Evolutionary conservation across 2,797 vertebrate species (phyloP).

Genomic region (Poeciliopsis paucimaculata): DNA sequence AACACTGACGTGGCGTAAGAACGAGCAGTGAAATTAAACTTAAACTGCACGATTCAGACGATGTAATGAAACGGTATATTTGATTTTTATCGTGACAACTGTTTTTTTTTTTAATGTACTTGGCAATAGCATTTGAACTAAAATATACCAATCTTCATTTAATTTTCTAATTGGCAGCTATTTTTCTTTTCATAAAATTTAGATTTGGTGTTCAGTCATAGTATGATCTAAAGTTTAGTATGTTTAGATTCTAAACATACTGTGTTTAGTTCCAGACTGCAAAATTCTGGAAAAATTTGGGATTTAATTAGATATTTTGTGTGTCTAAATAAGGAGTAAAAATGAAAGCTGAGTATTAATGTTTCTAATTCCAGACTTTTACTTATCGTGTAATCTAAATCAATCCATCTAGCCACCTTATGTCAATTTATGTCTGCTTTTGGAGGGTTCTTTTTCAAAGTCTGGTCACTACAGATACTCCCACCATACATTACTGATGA

Average conservation of each 20-base stretch:
- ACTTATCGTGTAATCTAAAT: neutral
- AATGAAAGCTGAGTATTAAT: neutral
- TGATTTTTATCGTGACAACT: neutral
- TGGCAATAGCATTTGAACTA: neutral
- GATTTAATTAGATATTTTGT: neutral
- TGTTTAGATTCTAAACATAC: too few relatives aligned
- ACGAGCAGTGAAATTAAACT: neutral
- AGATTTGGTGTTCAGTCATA: neutral
- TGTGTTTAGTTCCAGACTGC: neutral
- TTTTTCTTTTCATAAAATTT: neutral
- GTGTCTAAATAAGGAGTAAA: neutral
- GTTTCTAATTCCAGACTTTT: neutral
- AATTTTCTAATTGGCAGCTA: neutral
- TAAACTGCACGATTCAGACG: neutral
- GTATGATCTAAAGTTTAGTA: neutral
- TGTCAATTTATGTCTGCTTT: neutral
- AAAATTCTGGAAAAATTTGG: neutral
- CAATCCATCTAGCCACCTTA: too few relatives aligned
- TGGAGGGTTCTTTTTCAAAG: neutral
- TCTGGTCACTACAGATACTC: neutral
- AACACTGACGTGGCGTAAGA: slow-evolving; percentile 77
- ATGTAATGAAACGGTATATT: neutral
- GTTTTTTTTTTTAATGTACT: too few relatives aligned
- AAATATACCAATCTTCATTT: neutral
- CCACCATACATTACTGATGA: neutral